Base-by-base conservation (phyloP, 2,797 vertebrate genomes). In the Phoeniculus purpureus region DNA sequence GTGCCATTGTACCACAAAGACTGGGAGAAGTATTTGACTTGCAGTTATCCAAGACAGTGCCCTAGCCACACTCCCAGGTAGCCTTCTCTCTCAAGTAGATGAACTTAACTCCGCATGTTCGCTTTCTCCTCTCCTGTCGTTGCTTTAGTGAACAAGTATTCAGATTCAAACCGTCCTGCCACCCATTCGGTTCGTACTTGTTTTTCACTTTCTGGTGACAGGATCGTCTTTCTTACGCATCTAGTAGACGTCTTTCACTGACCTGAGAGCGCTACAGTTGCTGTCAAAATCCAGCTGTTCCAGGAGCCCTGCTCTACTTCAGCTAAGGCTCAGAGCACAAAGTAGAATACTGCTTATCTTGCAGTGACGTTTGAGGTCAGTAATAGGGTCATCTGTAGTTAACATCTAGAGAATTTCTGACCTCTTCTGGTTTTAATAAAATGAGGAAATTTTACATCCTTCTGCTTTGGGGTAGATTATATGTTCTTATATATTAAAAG, bases 151-250 rank as follows among this genome's bases (percentile, higher is more conserved):
- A 83, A 56, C 22, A 31, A 6, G 18, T 17, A 13, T 43, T 64
- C 51, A 52, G 11, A 43, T 62, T 87, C 60, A 87, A 74, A 59
- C 58, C 55, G 16, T 31, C 67, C 56, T 60, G 56, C 37, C 85
- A 40, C 29, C 22, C 17, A 55, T 40, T 70, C 70, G 40, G 34
- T 61, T 80, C 16, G 21, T 74, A 67, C 56, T 47, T 80, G 71
- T 67, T 89, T 93, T 82, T 77, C 51, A 50, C 65, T 83, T 87
- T 80, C 27, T 65, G 25, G 17, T 58, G 76, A 89, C 60, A 80
- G 64, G 43, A 60, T 65, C 89, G 32, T 52, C 73, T 82, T 82
- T 87, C 64, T 78, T 43, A 70, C 5, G 26, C 0, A 1, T 59
- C 43, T n/a, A 67, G 43, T 9, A 81, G 73, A 55, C 37, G 74